Evolutionary conservation across 2,113 vertebrate genomes (phyloP).

Genomic region (Podiceps cristatus): DNA sequence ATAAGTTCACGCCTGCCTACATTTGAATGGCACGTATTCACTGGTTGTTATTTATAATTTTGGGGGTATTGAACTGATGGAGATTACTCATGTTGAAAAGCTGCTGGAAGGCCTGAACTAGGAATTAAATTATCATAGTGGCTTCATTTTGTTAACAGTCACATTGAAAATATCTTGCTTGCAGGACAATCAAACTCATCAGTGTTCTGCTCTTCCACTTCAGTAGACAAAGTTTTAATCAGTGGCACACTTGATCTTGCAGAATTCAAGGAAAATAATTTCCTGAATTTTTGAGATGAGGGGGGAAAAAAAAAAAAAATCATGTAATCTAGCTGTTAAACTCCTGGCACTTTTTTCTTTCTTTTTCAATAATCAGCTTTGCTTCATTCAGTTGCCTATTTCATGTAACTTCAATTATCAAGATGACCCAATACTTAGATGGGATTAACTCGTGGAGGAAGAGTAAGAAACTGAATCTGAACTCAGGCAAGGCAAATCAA

Average conservation of each 20-base stretch:
- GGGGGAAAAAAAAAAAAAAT: not conserved
- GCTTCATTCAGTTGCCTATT: conserved; percentile 40
- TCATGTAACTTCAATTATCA: conserved; percentile 15
- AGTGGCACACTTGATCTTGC: conserved; percentile 56
- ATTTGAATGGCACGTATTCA: conserved; percentile 27
- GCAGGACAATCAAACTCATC: conserved; percentile 71
- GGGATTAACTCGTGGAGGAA: conserved; percentile 20
- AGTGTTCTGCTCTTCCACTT: conserved; percentile 68
- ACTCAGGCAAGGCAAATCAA: not conserved
- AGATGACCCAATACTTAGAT: conserved; percentile 14
- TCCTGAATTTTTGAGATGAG: conserved; percentile 58
- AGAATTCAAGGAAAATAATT: conserved; percentile 70
- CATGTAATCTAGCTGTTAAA: conserved; percentile 58
- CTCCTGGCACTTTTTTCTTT: not conserved
- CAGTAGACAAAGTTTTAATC: conserved; percentile 69
- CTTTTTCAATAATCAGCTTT: conserved; percentile 51
- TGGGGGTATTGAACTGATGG: conserved; percentile 45
- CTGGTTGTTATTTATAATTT: conserved; percentile 52
- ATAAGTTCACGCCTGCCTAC: conserved; percentile 5
- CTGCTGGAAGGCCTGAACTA: conserved; percentile 64
- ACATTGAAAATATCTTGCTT: conserved; percentile 66
- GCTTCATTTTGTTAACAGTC: conserved; percentile 66
- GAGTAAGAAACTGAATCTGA: not conserved
- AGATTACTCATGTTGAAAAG: conserved; percentile 62
- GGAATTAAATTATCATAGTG: conserved; percentile 67